A percentile compares a stretch with the other conserved stretches of the same genome.
These are phyloP conservation scores for Pecten maximus DNA, from an alignment of 2,888 invertebrate genomes.

Conservation along the genomic window DNA sequence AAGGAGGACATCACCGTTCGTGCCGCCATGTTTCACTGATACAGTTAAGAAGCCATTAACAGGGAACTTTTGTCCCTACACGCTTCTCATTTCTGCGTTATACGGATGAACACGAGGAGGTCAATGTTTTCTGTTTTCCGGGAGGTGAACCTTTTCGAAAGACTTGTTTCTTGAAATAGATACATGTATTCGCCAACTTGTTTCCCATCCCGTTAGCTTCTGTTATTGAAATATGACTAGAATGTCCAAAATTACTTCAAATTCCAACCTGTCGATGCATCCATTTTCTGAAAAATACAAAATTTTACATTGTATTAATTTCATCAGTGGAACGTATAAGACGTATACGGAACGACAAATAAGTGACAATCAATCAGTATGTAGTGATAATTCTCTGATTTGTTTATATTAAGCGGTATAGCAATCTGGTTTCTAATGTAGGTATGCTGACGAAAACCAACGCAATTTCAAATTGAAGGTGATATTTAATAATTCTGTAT, in stretches of 20 bases:
- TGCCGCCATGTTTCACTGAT: neutral
- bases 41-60: neutral
- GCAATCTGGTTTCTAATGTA: too few relatives aligned
- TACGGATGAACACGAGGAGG: neutral
- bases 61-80: neutral
- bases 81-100: neutral
- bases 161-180: neutral
- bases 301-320: neutral
- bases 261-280: constrained; percentile 30
- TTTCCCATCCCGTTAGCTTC: neutral
- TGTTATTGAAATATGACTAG: constrained; percentile 25
- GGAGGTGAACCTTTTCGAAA: neutral
- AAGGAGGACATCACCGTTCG: neutral
- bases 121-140: neutral
- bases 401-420: too few relatives aligned
- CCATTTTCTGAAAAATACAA: neutral
- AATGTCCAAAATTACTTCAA: constrained; percentile 20
- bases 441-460: too few relatives aligned
- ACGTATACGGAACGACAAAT: too few relatives aligned
- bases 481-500: too few relatives aligned
- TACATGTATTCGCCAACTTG: neutral
- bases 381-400: too few relatives aligned
- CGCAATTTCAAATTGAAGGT: too few relatives aligned
- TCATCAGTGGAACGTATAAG: too few relatives aligned
- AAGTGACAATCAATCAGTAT: too few relatives aligned